Conservation (phyloP, 2,797 vertebrate species). For the Notoglanidium macrostoma region DNA sequence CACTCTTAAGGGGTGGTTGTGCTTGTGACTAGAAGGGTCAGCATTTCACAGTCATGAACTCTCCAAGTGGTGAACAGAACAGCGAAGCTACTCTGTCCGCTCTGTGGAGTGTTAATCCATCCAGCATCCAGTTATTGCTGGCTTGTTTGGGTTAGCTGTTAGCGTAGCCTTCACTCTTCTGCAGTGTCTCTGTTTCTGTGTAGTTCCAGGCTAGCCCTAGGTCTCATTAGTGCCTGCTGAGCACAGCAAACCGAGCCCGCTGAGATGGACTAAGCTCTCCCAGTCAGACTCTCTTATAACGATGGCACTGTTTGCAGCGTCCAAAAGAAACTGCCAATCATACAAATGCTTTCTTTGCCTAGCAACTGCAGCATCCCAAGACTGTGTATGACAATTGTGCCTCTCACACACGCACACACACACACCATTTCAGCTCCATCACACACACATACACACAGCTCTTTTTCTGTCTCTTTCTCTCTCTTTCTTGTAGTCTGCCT, state of each 20-base stretch:
- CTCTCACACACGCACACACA: not conserved
- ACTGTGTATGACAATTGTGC: constrained; percentile 37
- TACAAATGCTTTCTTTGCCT: too few relatives aligned
- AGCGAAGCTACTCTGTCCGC: too few relatives aligned
- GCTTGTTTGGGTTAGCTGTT: not conserved
- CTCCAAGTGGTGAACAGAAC: not conserved
- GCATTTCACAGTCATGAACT: not conserved
- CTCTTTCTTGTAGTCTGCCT: too few relatives aligned
- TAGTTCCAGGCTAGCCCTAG: too few relatives aligned
- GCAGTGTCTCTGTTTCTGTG: too few relatives aligned
- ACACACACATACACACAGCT: too few relatives aligned
- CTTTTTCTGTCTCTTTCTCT: too few relatives aligned
- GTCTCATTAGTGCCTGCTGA: too few relatives aligned
- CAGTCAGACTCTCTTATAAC: not conserved
- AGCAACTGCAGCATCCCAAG: constrained; percentile 74
- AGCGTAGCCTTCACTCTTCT: not conserved
- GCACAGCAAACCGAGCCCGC: not conserved
- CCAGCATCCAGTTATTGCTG: not conserved
- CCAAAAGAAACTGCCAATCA: not conserved
- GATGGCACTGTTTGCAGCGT: not conserved
- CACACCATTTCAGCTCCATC: not conserved
- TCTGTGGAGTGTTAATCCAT: too few relatives aligned
- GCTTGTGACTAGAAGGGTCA: not conserved
- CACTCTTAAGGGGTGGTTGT: not conserved
- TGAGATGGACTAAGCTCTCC: not conserved